These are phyloP conservation scores for Pristis pectinata DNA, from an alignment of 2,797 vertebrate species.

Conservation along the genomic window DNA sequence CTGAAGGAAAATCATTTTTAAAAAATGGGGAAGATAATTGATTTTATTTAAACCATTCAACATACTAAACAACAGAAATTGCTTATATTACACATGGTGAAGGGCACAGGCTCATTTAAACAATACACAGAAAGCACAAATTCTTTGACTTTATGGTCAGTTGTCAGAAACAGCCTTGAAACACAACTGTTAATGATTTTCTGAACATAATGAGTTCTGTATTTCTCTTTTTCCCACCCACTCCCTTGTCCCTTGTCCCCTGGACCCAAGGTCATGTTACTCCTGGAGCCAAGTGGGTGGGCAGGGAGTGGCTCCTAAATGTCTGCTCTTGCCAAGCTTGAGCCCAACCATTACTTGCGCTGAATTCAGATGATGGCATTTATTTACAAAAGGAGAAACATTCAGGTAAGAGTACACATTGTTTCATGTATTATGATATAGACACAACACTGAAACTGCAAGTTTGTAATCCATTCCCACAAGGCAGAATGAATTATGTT, in stretches of 20 bases:
- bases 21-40: background rate
- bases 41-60: background rate
- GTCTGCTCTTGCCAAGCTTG: background rate
- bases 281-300: background rate
- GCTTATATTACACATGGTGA: too few relatives aligned
- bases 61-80: background rate
- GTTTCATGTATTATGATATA: background rate
- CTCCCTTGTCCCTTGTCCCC: background rate
- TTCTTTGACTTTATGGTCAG: background rate
- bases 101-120: background rate
- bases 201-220: background rate
- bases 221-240: background rate
- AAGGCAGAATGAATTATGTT: background rate
- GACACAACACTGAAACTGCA: too few relatives aligned
- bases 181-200: background rate
- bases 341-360: too few relatives aligned
- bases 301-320: background rate
- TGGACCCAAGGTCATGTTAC: background rate
- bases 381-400: background rate
- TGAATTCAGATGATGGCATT: background rate
- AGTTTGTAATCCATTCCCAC: background rate
- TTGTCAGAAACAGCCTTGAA: background rate
- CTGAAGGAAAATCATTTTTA: background rate
- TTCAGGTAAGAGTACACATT: background rate
- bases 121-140: background rate